Base-by-base conservation (phyloP, 2,797 vertebrate species). In the Hoplostethus mediterraneus region DNA sequence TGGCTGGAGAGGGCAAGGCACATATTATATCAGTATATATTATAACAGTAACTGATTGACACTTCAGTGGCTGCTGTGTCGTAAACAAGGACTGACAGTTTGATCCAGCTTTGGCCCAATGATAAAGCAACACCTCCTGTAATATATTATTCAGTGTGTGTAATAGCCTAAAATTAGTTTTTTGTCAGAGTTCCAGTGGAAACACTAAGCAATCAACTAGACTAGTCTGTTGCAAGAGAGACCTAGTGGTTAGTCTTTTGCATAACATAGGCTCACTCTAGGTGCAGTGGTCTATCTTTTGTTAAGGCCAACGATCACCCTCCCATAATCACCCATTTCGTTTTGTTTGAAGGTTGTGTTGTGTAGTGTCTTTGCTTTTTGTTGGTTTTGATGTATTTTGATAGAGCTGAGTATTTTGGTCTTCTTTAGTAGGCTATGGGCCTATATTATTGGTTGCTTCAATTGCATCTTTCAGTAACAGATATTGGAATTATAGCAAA, bases 1-100 rank as follows among this genome's bases (percentile, higher is more conserved):
- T 51, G 33, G 16, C 59, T 30, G n/a, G 12, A 59, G 59, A 73
- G 69, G 68, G 47, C 62, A 77, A 77, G 71, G 40, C 47, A 48
- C 25, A 49, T 31, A 53, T 38, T 33, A 49, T 8, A n/a, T n/a
- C n/a, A n/a, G 25, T 47, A 28, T 52, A 8, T 75, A 33, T 31
- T 52, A 8, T 75, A 33, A 64, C 47, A 55, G 9, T 63, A 64
- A 63, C 40, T 55, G 21, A 64, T 63, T 17, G 30, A 61, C 33
- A 49, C 2, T 45, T 42, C 9, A 33, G 63, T 21, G 36, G 28
- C 58, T 52, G 38, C 13, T 11, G 49, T 33, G 21, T 61, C 53
- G 6, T 59, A 21, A 45, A 61, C 10, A 45, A 47, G n/a, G 6
- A 38, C n/a, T 40, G 17, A 38, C 61, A 14, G 11, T 56, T 52